Conservation (phyloP, 2,888 invertebrate genomes). For the Conus canariensis region DNA sequence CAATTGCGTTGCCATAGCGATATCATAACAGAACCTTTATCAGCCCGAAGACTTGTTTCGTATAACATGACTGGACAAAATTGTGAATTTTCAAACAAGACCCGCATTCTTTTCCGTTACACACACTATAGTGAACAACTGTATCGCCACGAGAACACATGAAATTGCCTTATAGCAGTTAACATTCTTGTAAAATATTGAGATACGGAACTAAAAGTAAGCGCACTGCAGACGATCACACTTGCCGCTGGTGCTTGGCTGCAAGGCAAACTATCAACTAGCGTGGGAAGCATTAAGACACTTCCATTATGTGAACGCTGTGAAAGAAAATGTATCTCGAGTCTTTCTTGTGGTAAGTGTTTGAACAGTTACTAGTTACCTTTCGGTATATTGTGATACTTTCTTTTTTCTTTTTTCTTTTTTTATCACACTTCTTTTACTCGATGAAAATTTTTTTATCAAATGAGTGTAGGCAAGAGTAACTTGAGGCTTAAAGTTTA, state of each 20-base stretch:
- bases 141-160: neutral
- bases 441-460: too few relatives aligned
- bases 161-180: neutral
- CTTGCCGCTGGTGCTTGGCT: conserved; percentile 2
- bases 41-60: neutral
- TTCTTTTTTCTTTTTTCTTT: too few relatives aligned
- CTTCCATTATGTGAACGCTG: too few relatives aligned
- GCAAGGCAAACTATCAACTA: neutral
- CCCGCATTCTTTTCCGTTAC: neutral
- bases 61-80: neutral
- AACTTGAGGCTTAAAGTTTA: too few relatives aligned
- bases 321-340: too few relatives aligned
- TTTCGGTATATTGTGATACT: too few relatives aligned
- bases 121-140: neutral
- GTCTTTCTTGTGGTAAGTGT: too few relatives aligned
- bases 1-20: neutral
- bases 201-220: neutral
- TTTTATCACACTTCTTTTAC: too few relatives aligned
- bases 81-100: neutral
- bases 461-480: too few relatives aligned
- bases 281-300: too few relatives aligned
- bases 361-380: too few relatives aligned
- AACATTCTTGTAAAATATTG: neutral
- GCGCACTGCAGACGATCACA: neutral
- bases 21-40: neutral